Conservation (phyloP, 2,888 invertebrate genomes). For the Athripsodes cinereus region DNA sequence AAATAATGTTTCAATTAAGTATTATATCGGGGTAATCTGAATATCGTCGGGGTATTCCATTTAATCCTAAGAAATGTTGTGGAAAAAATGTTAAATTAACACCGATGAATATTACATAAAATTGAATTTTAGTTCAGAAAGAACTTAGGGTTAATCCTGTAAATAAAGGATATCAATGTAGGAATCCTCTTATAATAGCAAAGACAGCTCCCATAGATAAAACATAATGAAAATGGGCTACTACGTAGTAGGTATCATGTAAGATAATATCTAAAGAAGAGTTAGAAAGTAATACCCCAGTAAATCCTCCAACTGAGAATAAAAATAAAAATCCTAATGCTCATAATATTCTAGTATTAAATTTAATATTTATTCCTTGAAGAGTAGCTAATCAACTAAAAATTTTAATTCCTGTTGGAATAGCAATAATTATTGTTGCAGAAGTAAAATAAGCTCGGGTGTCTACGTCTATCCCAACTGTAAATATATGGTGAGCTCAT, state of each 20-base stretch:
- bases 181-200: constrained; percentile 68
- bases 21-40: constrained; percentile 66
- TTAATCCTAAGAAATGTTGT: constrained; percentile 67
- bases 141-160: constrained; percentile 55
- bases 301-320: constrained; percentile 71
- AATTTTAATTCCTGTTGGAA: constrained; percentile 80
- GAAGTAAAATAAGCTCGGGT: constrained; percentile 80
- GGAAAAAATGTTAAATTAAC: constrained; percentile 79
- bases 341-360: constrained; percentile 57
- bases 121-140: constrained; percentile 60
- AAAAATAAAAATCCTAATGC: constrained; percentile 70
- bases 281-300: constrained; percentile 63
- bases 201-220: constrained; percentile 75
- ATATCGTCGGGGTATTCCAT: constrained; percentile 70
- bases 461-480: constrained; percentile 77
- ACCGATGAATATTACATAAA: constrained; percentile 65
- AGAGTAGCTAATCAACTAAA: constrained; percentile 71
- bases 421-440: constrained; percentile 81
- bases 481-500: constrained; percentile 82
- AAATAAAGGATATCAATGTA: constrained; percentile 66
- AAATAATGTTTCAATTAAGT: constrained; percentile 60
- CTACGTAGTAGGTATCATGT: constrained; percentile 82
- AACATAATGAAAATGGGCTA: constrained; percentile 79
- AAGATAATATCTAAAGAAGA: constrained; percentile 70
- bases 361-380: constrained; percentile 56